Conservation (phyloP, 1,140 invertebrate genomes). For the Panagrolaimus sp. region DNA sequence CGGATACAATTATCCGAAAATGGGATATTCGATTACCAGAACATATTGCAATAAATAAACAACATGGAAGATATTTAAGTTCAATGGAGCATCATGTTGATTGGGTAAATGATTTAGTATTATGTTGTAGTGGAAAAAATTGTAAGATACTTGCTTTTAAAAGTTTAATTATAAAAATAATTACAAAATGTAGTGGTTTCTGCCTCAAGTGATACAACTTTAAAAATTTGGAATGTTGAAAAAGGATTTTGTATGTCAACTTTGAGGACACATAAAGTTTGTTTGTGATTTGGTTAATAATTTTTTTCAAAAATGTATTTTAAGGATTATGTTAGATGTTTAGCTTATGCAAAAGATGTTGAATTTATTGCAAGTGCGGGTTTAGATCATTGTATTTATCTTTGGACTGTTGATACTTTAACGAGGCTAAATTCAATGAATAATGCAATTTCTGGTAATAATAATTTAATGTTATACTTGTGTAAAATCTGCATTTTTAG, state of each 20-base stretch:
- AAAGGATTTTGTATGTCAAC: slow-evolving; percentile 93
- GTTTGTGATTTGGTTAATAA: slow-evolving; percentile 16
- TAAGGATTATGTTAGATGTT: slow-evolving; percentile 88
- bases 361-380: slow-evolving; percentile 96
- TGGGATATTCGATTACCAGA: slow-evolving; percentile 69
- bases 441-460: slow-evolving; percentile 89
- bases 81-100: slow-evolving; percentile 91
- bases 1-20: slow-evolving; percentile 94
- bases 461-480: background rate
- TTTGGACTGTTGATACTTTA: slow-evolving; percentile 98
- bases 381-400: slow-evolving; percentile 88
- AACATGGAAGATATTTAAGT: slow-evolving; percentile 63
- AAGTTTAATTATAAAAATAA: background rate
- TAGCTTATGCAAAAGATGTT: slow-evolving; percentile 95
- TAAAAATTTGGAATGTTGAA: slow-evolving; percentile 99
- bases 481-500: slow-evolving; percentile 63
- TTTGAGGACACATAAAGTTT: slow-evolving; percentile 81
- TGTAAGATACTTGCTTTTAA: slow-evolving; percentile 64
- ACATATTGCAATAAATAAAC: background rate
- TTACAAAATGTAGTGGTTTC: slow-evolving; percentile 76
- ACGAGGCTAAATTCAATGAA: slow-evolving; percentile 94
- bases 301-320: slow-evolving; percentile 16
- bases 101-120: slow-evolving; percentile 98
- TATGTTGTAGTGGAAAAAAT: slow-evolving; percentile 91
- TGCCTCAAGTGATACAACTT: slow-evolving; percentile 95